These are phyloP conservation scores for Drymonia ruficornis DNA, from an alignment of 2,888 invertebrate genomes.

Conservation along the genomic window DNA sequence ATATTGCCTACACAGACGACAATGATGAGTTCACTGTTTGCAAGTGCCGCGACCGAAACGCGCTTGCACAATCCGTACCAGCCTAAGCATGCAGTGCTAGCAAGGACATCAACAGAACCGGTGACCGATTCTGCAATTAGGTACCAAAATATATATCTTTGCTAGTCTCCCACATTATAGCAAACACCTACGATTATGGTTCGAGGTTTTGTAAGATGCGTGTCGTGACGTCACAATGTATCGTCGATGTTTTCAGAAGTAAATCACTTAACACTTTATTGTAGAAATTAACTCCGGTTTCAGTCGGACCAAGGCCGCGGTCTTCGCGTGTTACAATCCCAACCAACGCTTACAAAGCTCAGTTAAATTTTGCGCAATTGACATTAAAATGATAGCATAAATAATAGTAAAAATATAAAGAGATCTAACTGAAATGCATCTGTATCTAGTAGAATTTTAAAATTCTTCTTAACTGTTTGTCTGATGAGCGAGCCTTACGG, in stretches of 20 bases:
- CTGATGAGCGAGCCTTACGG: too few relatives aligned
- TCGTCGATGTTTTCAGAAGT: not conserved
- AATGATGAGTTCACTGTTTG: constrained; percentile 79
- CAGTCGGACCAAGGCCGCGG: constrained; percentile 46
- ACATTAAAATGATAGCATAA: constrained; percentile 44
- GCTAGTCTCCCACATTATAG: too few relatives aligned
- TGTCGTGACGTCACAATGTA: too few relatives aligned
- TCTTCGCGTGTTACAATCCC: constrained; percentile 57
- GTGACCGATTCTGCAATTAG: constrained; percentile 22
- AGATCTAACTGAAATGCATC: constrained; percentile 28
- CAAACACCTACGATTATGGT: too few relatives aligned
- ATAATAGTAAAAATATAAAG: constrained; percentile 42
- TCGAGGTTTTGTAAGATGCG: too few relatives aligned
- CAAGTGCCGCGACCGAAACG: constrained; percentile 67
- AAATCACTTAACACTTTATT: constrained; percentile 2
- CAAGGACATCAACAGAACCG: constrained; percentile 59
- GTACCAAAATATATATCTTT: too few relatives aligned
- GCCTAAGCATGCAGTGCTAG: constrained; percentile 52
- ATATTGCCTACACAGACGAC: constrained; percentile 62
- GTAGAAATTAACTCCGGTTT: constrained; percentile 21
- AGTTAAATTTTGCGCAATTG: constrained; percentile 53
- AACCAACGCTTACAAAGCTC: constrained; percentile 46
- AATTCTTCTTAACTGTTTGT: too few relatives aligned
- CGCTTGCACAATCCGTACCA: constrained; percentile 65
- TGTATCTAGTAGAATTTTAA: too few relatives aligned